A percentile compares a stretch with the other conserved stretches of the same genome.
phyloP scores from a whole-genome alignment of 2,888 invertebrate species.

The Strigamia maritima region DNA sequence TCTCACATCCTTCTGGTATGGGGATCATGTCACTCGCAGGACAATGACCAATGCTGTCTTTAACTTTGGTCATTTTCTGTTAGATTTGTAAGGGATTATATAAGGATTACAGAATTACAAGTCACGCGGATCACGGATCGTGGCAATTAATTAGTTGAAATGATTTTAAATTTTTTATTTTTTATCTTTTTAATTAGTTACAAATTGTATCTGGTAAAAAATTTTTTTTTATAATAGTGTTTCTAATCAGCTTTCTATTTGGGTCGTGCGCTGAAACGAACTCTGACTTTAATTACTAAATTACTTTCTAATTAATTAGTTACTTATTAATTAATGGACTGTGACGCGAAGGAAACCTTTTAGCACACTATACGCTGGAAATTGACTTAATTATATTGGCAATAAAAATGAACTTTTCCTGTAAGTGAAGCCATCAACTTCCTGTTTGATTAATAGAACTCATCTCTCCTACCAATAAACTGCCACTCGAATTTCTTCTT shows the following conservation, averaged over 20 bases:
- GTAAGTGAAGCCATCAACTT: slow-evolving; percentile 18
- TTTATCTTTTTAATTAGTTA: too few relatives aligned
- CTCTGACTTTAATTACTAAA: slow-evolving; percentile 15
- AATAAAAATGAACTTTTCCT: slow-evolving; percentile 11
- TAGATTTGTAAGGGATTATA: slow-evolving; percentile 6
- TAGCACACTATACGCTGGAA: background rate
- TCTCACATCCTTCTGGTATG: slow-evolving; percentile 1
- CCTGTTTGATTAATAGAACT: slow-evolving; percentile 12
- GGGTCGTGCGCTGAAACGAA: background rate
- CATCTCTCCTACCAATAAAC: background rate
- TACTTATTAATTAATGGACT: slow-evolving; percentile 24
- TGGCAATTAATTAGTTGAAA: background rate
- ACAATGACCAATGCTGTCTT: background rate
- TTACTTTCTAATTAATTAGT: slow-evolving; percentile 31
- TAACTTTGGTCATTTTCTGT: background rate
- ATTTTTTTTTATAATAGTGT: too few relatives aligned
- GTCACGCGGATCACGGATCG: background rate
- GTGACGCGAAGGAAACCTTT: slow-evolving; percentile 17
- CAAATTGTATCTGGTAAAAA: too few relatives aligned
- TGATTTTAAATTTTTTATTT: background rate
- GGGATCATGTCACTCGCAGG: slow-evolving; percentile 11
- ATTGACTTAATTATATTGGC: slow-evolving; percentile 13
- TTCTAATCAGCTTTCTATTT: background rate
- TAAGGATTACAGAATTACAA: background rate
- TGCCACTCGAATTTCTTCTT: slow-evolving; percentile 1